Conservation (phyloP, 2,113 vertebrate species). For the Fregata magnificens region DNA sequence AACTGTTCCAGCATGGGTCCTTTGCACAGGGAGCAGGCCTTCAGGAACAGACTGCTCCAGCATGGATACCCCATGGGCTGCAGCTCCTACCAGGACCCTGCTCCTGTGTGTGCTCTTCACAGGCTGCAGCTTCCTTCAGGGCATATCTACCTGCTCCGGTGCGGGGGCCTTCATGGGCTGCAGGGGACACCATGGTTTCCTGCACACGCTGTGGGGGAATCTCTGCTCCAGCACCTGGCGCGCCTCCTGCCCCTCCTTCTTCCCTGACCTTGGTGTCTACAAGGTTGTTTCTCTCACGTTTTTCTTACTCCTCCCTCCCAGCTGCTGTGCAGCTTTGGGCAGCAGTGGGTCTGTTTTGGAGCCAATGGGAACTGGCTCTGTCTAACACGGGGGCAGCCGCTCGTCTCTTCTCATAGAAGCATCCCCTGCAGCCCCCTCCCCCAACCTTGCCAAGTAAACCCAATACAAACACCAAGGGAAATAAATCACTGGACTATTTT, state of each 20-base stretch:
- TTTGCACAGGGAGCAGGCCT: rapidly evolving
- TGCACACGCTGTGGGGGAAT: neutral
- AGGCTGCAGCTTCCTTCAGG: neutral
- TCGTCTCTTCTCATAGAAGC: neutral
- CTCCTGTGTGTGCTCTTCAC: neutral
- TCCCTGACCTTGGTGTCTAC: neutral
- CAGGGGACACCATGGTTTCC: neutral
- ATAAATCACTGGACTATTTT: neutral
- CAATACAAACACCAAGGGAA: neutral
- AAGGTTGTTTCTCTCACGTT: neutral
- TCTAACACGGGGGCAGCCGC: neutral
- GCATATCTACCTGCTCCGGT: neutral
- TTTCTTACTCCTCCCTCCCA: neutral
- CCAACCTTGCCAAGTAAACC: neutral
- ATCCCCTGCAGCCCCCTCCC: rapidly evolving
- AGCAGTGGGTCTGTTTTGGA: neutral
- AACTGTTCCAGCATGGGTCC: neutral
- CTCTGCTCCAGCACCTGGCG: neutral
- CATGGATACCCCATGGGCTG: rapidly evolving
- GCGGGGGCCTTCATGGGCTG: neutral
- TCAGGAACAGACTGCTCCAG: neutral
- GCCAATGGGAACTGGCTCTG: neutral
- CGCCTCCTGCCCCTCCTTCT: neutral
- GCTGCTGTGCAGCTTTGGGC: neutral
- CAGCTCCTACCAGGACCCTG: neutral